Evolutionary conservation across 2,888 invertebrate species (phyloP).

Genomic region (Hypselothyrea guttata): DNA sequence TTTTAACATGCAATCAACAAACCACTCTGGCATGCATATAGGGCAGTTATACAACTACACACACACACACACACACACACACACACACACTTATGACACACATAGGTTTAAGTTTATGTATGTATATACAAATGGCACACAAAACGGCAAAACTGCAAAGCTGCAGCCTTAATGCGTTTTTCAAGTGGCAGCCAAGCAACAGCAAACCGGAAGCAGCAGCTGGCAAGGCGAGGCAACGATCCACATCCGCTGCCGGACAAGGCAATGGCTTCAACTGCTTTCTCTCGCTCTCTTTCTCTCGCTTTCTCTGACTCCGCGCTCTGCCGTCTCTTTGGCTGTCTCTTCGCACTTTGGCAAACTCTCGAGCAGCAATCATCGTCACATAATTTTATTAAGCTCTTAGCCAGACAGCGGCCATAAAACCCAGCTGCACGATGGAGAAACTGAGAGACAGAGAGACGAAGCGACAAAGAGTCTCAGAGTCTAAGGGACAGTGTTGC

Average conservation of each 20-base stretch:
- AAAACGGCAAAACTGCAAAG: too few species aligned
- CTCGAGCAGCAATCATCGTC: slow-evolving; percentile 66
- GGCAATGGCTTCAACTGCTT: slow-evolving; percentile 26
- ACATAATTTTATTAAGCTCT: slow-evolving; percentile 76
- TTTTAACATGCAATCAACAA: slow-evolving; percentile 77
- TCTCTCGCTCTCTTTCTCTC: not conserved
- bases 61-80: slow-evolving; percentile 10
- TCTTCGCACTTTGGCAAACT: slow-evolving; percentile 17
- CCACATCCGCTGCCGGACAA: slow-evolving; percentile 47
- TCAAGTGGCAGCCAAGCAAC: slow-evolving; percentile 64
- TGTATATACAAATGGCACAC: slow-evolving; percentile 56
- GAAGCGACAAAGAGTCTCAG: too few species aligned
- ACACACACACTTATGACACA: slow-evolving; percentile 14
- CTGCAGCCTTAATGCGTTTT: slow-evolving; percentile 72
- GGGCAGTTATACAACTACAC: slow-evolving; percentile 56
- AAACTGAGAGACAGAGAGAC: too few species aligned
- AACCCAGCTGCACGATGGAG: slow-evolving; percentile 14
- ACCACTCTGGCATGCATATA: slow-evolving; percentile 73
- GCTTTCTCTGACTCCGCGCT: not conserved
- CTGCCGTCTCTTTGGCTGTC: not conserved
- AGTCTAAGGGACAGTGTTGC: too few species aligned
- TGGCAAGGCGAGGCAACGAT: slow-evolving; percentile 50
- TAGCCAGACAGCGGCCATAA: slow-evolving; percentile 51
- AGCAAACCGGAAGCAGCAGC: slow-evolving; percentile 36
- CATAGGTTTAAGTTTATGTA: slow-evolving; percentile 33